Percentiles rank a stretch among this genome's conserved stretches.
These are phyloP conservation scores for Rhodinocichla rosea DNA, from an alignment of 2,113 vertebrate species.

Conservation along the genomic window DNA sequence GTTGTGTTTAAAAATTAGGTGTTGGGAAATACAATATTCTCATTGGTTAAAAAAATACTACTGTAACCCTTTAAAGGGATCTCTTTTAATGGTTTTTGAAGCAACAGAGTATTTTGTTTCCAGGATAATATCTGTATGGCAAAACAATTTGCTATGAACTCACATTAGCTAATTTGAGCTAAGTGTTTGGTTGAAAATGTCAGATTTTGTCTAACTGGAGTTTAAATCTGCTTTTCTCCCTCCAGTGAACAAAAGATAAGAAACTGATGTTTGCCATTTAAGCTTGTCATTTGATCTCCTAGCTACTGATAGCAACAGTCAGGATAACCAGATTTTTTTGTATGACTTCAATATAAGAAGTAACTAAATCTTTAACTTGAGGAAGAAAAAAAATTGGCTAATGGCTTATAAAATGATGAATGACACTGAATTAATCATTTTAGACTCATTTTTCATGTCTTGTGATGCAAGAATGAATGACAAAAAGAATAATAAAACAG, in stretches of 20 bases:
- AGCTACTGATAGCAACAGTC: neutral
- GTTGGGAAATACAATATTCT: neutral
- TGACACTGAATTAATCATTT: neutral
- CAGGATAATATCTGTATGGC: neutral
- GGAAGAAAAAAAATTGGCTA: neutral
- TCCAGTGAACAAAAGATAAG: neutral
- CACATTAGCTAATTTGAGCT: rapidly evolving
- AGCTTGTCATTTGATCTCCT: neutral
- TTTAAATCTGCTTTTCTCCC: neutral
- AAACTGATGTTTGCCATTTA: neutral
- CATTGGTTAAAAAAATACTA: neutral
- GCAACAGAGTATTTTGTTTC: neutral
- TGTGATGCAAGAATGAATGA: neutral
- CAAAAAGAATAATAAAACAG: neutral
- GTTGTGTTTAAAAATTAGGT: neutral
- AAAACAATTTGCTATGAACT: neutral
- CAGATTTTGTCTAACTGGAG: neutral
- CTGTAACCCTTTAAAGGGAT: neutral
- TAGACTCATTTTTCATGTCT: neutral
- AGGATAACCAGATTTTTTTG: neutral
- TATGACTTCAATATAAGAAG: neutral
- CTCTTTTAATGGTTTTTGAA: neutral
- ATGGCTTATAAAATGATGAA: neutral
- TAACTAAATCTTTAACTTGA: neutral
- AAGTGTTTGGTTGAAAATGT: neutral